These are phyloP conservation scores for Lophotriccus pileatus DNA, from an alignment of 2,797 vertebrate species.

Conservation along the genomic window DNA sequence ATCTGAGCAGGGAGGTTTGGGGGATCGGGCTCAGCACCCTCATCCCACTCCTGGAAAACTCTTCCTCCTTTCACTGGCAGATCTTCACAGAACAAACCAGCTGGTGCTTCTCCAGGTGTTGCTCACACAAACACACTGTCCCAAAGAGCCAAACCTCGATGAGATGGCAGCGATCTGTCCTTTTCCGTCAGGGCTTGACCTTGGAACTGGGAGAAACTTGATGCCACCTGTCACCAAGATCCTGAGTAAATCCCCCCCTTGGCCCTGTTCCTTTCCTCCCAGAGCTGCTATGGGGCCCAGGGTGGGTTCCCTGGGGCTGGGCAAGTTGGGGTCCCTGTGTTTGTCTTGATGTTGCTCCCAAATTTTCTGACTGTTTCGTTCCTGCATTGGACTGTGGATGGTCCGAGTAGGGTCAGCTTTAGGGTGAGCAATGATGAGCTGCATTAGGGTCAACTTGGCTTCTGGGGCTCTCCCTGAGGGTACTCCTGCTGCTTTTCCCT, in stretches of 20 bases:
- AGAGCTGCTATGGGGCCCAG: not conserved
- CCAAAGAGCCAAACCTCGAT: not conserved
- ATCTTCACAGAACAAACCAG: not conserved
- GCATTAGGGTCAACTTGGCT: not conserved
- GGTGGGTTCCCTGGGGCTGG: not conserved
- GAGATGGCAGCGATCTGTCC: fast-evolving
- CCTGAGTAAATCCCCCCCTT: not conserved
- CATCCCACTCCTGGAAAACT: not conserved
- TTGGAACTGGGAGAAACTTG: not conserved
- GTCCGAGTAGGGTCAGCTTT: not conserved
- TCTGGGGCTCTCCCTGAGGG: not conserved
- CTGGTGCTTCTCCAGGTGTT: not conserved
- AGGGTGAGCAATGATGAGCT: not conserved
- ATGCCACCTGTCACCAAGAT: not conserved
- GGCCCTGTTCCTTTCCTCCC: not conserved
- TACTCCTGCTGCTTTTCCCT: not conserved
- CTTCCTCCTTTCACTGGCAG: too few relatives aligned
- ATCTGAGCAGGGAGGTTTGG: not conserved
- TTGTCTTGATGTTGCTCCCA: not conserved
- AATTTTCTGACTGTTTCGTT: not conserved
- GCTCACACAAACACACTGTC: not conserved
- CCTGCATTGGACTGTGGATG: not conserved
- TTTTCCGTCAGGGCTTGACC: not conserved
- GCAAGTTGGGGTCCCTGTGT: too few relatives aligned
- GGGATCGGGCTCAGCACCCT: not conserved